Conservation (phyloP, 2,797 vertebrate genomes). For the Falco cherrug region DNA sequence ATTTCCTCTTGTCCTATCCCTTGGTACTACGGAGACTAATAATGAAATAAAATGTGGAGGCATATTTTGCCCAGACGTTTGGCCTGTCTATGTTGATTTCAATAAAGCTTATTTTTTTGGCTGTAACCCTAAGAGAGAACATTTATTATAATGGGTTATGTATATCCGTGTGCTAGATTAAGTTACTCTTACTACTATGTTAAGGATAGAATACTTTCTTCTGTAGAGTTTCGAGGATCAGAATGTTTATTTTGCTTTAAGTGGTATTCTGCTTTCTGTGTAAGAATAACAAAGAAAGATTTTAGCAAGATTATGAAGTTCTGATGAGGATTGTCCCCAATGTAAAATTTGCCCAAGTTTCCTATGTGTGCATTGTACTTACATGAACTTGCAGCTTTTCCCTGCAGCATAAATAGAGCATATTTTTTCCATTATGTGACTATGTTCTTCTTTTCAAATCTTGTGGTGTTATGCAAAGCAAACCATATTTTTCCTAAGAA, state of each 20-base stretch:
- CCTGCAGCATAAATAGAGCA: not conserved
- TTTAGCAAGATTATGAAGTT: not conserved
- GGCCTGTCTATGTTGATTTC: not conserved
- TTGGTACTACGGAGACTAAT: not conserved
- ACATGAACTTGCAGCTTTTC: not conserved
- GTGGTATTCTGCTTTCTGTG: fast-evolving
- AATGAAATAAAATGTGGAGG: not conserved
- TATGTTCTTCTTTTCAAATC: not conserved
- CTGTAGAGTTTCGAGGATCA: not conserved
- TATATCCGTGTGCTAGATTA: not conserved
- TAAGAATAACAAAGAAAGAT: not conserved
- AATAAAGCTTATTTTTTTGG: not conserved
- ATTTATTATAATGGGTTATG: fast-evolving
- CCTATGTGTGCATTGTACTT: not conserved
- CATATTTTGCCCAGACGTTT: not conserved
- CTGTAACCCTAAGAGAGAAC: not conserved
- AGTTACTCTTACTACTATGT: not conserved
- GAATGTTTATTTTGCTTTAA: too few species aligned
- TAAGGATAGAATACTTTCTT: not conserved
- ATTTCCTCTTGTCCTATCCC: too few species aligned
- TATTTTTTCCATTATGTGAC: not conserved
- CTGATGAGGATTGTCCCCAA: fast-evolving
- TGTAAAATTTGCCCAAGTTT: not conserved
- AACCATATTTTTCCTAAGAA: not conserved
- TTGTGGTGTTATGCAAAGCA: not conserved